Conservation (phyloP, 2,797 vertebrate genomes). For the Macroramphosus scolopax region DNA sequence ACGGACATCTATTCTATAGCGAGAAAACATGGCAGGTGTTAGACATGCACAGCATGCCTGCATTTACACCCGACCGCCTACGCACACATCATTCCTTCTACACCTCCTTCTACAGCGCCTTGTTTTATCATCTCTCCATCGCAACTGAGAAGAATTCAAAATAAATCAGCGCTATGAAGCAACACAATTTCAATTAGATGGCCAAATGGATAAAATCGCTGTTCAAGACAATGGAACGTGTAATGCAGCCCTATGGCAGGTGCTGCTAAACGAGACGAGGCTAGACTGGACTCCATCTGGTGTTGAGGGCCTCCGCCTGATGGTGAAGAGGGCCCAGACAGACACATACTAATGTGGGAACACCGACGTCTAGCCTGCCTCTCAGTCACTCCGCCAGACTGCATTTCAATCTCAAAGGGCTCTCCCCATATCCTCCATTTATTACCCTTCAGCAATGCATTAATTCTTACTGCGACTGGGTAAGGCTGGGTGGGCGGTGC, state of each 20-base stretch:
- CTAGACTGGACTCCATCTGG: slow-evolving; percentile 82
- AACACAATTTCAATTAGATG: slow-evolving; percentile 37
- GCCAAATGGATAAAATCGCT: slow-evolving; percentile 39
- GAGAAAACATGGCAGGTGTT: slow-evolving; percentile 23
- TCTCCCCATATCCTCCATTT: slow-evolving; percentile 72
- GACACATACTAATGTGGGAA: slow-evolving; percentile 85
- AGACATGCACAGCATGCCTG: no score
- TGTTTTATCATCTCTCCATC: no score
- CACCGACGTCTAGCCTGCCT: slow-evolving; percentile 71
- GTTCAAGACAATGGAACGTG: slow-evolving; percentile 69
- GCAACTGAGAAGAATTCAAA: no score
- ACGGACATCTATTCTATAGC: slow-evolving; percentile 36
- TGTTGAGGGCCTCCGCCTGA: slow-evolving; percentile 73
- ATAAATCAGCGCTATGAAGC: slow-evolving; percentile 18
- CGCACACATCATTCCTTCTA: slow-evolving; percentile 10
- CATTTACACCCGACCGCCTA: slow-evolving; percentile 22
- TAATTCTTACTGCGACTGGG: slow-evolving; percentile 53
- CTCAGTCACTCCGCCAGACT: slow-evolving; percentile 70
- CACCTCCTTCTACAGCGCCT: slow-evolving; percentile 14
- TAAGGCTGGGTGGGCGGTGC: slow-evolving; percentile 35
- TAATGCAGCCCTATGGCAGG: slow-evolving; percentile 71
- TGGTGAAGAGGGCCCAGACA: slow-evolving; percentile 74
- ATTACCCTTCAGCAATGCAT: slow-evolving; percentile 73
- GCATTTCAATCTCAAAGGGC: slow-evolving; percentile 79
- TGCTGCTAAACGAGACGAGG: slow-evolving; percentile 61